phyloP scores from a whole-genome alignment of 2,797 vertebrate species.

The Paguma larvata region DNA sequence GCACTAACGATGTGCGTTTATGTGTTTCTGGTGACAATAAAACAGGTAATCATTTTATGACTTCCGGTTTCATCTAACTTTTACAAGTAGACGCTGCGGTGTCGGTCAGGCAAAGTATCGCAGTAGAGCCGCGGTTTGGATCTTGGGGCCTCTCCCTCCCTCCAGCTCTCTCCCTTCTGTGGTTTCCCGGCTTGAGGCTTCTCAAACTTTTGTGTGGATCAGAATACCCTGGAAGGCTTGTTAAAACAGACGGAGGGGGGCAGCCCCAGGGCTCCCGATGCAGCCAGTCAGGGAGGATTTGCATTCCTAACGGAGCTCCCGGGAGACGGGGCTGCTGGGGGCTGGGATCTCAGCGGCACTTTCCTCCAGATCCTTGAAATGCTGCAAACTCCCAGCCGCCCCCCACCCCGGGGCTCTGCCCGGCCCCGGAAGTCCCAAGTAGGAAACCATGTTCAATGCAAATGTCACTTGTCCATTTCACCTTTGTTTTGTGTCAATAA shows the following conservation, averaged over 20 bases:
- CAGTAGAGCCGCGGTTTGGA: background rate
- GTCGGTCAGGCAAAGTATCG: background rate
- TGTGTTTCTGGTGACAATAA: background rate
- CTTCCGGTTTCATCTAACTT: constrained; percentile 10
- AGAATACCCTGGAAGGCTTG: background rate
- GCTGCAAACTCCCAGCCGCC: background rate
- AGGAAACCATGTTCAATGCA: too few relatives aligned
- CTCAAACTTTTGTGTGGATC: background rate
- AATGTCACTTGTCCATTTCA: background rate
- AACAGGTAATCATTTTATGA: constrained; percentile 14
- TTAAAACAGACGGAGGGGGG: background rate
- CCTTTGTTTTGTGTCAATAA: background rate
- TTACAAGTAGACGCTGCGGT: background rate
- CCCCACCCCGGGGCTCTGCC: background rate
- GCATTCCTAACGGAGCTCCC: background rate
- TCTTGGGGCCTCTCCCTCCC: background rate
- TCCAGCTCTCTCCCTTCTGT: too few relatives aligned
- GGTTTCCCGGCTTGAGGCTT: background rate
- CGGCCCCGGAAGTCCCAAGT: too few relatives aligned
- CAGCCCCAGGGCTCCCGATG: background rate
- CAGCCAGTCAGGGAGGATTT: background rate
- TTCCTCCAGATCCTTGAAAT: background rate
- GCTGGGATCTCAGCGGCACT: background rate
- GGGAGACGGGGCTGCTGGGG: background rate
- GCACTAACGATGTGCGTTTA: background rate